Evolutionary conservation across 2,888 invertebrate species (phyloP).

Genomic region (Chydorus sphaericus): DNA sequence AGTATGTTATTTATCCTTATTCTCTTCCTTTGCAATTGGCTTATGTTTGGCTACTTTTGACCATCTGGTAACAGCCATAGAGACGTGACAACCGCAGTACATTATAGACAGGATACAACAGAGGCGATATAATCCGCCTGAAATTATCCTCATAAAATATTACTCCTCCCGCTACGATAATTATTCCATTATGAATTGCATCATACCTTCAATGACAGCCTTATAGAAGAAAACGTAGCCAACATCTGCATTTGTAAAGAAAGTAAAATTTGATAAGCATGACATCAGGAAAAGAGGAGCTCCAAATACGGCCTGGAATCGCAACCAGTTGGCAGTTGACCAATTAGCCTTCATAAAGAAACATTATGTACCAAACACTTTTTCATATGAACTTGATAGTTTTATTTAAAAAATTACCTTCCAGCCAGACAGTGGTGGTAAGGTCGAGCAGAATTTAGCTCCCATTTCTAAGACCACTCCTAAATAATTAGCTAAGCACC

Average conservation of each 20-base stretch:
- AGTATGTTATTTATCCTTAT: too few species aligned
- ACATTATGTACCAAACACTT: too few species aligned
- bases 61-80: slow-evolving; percentile 33
- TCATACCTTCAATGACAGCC: slow-evolving; percentile 37
- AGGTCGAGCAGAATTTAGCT: slow-evolving; percentile 35
- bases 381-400: too few species aligned
- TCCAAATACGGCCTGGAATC: slow-evolving; percentile 50
- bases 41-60: too few species aligned
- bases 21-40: too few species aligned
- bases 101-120: slow-evolving; percentile 31
- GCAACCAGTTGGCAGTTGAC: slow-evolving; percentile 33
- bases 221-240: slow-evolving; percentile 53
- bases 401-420: too few species aligned
- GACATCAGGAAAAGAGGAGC: slow-evolving; percentile 62
- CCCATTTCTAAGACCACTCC: slow-evolving; percentile 58
- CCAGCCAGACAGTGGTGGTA: slow-evolving; percentile 34
- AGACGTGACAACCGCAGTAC: slow-evolving; percentile 42
- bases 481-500: slow-evolving; percentile 73
- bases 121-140: slow-evolving; percentile 12
- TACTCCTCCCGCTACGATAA: slow-evolving; percentile 34
- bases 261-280: slow-evolving; percentile 72
- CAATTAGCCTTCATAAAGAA: slow-evolving; percentile 23
- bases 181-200: neutral
- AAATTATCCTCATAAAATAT: slow-evolving; percentile 31
- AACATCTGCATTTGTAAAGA: slow-evolving; percentile 59